Conservation (phyloP, 2,113 vertebrate species). For the Malurus elegans region DNA sequence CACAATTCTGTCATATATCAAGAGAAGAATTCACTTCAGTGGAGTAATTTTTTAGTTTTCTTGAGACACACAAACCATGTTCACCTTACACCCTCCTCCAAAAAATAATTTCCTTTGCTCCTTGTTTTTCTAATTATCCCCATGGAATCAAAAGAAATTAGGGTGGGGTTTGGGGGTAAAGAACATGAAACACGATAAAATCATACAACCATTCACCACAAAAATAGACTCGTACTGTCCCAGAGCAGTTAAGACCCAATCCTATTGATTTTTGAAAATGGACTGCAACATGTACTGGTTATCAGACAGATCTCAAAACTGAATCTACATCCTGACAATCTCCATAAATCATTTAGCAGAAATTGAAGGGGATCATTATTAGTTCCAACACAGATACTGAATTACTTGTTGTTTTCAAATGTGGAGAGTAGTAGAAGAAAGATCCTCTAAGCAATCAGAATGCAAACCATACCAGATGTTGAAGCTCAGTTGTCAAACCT, state of each 20-base stretch:
- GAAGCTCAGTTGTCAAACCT: not conserved
- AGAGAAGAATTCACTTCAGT: not conserved
- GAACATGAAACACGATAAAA: not conserved
- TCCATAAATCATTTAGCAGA: not conserved
- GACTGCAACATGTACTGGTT: not conserved
- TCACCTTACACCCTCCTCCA: rapidly evolving
- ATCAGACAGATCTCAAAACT: not conserved
- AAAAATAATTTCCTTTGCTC: not conserved
- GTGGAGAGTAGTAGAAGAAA: not conserved
- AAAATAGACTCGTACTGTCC: not conserved
- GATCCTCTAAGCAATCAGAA: not conserved
- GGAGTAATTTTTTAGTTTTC: not conserved
- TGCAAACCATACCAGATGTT: not conserved
- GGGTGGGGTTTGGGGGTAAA: rapidly evolving
- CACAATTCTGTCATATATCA: not conserved
- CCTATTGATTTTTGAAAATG: not conserved
- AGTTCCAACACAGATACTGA: not conserved
- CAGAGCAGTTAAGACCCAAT: not conserved
- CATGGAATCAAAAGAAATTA: not conserved
- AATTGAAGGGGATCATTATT: not conserved
- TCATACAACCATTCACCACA: not conserved
- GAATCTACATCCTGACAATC: not conserved
- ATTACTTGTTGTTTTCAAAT: not conserved
- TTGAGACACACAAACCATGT: not conserved
- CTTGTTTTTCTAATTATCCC: not conserved